Conservation (phyloP, 37 sponge, comb jelly and placozoan species). For the Theonella swinhoei region DNA sequence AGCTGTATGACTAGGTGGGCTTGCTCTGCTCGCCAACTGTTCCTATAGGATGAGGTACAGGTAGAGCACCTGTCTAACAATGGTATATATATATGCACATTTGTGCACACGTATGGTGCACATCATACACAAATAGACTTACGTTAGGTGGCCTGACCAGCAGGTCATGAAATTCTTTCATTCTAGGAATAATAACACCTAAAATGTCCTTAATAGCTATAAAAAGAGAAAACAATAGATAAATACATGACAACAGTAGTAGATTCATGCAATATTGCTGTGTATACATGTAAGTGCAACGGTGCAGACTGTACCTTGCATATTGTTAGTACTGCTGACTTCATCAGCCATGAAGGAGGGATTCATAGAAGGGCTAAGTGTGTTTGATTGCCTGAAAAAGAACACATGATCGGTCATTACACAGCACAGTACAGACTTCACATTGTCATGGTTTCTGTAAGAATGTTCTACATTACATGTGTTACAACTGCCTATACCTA, state of each 20-base stretch:
- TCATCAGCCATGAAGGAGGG: background rate
- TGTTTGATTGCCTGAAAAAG: background rate
- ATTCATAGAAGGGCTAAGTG: background rate
- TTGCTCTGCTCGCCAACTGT: no score
- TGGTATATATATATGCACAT: background rate
- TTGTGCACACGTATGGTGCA: background rate
- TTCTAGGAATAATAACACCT: conserved; percentile 15
- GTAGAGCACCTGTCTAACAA: no score
- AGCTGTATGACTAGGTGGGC: no score
- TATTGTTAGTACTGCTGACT: background rate
- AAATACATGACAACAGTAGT: background rate
- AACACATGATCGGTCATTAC: no score
- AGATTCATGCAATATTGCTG: no score
- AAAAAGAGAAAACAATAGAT: background rate
- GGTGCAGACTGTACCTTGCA: background rate
- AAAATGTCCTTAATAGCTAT: conserved; percentile 1
- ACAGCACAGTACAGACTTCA: no score
- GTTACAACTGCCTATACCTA: no score
- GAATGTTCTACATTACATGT: no score
- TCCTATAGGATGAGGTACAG: no score
- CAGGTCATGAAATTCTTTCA: conserved; percentile 46
- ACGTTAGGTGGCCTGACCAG: conserved; percentile 43
- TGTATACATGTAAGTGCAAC: no score
- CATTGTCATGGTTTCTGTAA: no score
- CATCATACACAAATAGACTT: background rate